Evolutionary conservation across 1,140 invertebrate genomes (phyloP).

Genomic region (Trichonephila clavipes): DNA sequence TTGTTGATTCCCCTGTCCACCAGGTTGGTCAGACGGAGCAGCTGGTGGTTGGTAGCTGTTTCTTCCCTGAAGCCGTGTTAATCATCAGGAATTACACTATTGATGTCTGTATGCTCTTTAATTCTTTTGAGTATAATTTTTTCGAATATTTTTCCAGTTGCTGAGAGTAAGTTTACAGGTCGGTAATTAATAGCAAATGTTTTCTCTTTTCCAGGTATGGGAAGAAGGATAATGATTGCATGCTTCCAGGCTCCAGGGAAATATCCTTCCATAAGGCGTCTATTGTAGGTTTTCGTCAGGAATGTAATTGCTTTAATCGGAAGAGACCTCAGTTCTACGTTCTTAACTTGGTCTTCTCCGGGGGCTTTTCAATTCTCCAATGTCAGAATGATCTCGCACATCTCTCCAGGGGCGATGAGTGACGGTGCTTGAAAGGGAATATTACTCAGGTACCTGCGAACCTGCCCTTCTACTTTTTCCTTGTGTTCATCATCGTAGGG

Average conservation of each 20-base stretch:
- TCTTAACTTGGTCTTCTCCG: neutral
- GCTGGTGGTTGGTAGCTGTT: no score
- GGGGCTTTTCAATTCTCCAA: neutral
- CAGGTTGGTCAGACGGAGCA: neutral
- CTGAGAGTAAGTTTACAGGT: no score
- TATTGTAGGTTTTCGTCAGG: neutral
- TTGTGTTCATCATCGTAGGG: neutral
- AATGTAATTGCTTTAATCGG: neutral
- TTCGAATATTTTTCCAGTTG: no score
- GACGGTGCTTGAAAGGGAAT: neutral
- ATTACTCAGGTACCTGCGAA: neutral
- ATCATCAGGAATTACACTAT: neutral
- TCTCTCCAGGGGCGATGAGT: neutral
- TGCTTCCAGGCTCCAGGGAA: neutral
- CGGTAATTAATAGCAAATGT: no score
- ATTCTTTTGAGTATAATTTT: neutral
- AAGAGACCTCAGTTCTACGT: no score
- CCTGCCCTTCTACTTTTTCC: fast-evolving
- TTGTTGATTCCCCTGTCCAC: neutral
- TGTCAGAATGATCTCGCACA: neutral
- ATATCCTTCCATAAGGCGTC: neutral
- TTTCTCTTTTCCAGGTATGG: no score
- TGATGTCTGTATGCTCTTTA: neutral
- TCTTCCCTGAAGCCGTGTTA: no score
- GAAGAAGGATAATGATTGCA: no score